Evolutionary conservation across 2,113 vertebrate genomes (phyloP).

Genomic region (Chaenocephalus aceratus): DNA sequence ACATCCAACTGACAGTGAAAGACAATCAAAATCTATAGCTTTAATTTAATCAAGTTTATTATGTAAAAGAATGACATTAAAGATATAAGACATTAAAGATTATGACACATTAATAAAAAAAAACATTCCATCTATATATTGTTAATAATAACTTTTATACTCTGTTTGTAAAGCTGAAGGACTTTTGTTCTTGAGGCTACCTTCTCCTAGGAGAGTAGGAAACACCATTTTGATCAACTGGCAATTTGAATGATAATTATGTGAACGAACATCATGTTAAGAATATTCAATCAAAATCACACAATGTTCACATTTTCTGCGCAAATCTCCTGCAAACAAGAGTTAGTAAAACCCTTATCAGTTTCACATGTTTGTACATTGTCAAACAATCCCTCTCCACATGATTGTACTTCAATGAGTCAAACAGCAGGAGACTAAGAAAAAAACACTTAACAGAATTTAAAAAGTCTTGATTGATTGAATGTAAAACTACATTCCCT

Average conservation of each 20-base stretch:
- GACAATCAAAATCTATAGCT: constrained; percentile 20
- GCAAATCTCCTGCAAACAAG: not conserved
- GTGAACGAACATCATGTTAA: constrained; percentile 31
- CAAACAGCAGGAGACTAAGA: constrained; percentile 24
- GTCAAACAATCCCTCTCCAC: constrained; percentile 17
- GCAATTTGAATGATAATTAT: constrained; percentile 33
- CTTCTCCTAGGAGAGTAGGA: constrained; percentile 32
- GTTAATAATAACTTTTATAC: constrained; percentile 69
- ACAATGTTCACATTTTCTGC: constrained; percentile 17
- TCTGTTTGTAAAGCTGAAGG: constrained; percentile 68
- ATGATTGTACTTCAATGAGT: constrained; percentile 15
- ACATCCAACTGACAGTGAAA: not conserved
- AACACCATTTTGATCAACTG: constrained; percentile 19
- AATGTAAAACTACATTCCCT: constrained; percentile 23
- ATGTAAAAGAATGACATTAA: constrained; percentile 83
- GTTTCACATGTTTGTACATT: constrained; percentile 11
- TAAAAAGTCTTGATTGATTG: constrained; percentile 13
- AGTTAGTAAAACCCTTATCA: constrained; percentile 3
- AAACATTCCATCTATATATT: constrained; percentile 72
- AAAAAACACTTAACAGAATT: constrained; percentile 4
- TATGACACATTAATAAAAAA: constrained; percentile 66
- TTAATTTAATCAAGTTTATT: constrained; percentile 82
- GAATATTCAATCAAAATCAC: constrained; percentile 38
- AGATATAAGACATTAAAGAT: constrained; percentile 64
- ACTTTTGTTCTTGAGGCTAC: constrained; percentile 56